phyloP scores from a whole-genome alignment of 2,113 vertebrate genomes.

The Heterochromis multidens region DNA sequence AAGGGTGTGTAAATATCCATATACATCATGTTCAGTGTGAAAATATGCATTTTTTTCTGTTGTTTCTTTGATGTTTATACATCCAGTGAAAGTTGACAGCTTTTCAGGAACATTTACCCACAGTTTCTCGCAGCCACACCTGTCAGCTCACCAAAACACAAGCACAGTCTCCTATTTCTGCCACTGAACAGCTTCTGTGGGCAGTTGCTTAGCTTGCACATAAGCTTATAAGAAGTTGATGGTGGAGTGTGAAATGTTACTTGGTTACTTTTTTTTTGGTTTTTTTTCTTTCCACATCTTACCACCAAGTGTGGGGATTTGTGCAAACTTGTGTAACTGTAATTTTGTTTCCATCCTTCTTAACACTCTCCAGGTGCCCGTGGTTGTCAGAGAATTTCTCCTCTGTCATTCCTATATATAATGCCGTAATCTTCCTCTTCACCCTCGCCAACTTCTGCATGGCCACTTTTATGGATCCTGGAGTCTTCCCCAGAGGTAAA shows the following conservation, averaged over 20 bases:
- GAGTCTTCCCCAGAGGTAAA: conserved; percentile 94
- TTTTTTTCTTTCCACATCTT: neutral
- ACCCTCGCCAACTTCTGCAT: conserved; percentile 98
- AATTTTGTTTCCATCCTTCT: neutral
- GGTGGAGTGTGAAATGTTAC: neutral
- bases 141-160: neutral
- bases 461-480: conserved; percentile 99
- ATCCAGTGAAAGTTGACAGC: neutral
- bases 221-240: neutral
- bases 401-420: conserved; percentile 87
- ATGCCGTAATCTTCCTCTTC: conserved; percentile 89
- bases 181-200: neutral
- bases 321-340: neutral
- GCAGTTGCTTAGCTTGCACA: neutral
- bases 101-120: neutral
- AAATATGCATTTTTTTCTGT: neutral
- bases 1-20: neutral
- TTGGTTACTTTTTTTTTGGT: neutral
- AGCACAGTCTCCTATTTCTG: neutral
- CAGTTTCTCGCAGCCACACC: neutral
- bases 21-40: neutral
- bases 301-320: neutral
- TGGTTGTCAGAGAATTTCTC: conserved; percentile 88
- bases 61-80: neutral
- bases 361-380: conserved; percentile 79